Conservation (phyloP, 2,113 vertebrate genomes). For the Zootoca vivipara region DNA sequence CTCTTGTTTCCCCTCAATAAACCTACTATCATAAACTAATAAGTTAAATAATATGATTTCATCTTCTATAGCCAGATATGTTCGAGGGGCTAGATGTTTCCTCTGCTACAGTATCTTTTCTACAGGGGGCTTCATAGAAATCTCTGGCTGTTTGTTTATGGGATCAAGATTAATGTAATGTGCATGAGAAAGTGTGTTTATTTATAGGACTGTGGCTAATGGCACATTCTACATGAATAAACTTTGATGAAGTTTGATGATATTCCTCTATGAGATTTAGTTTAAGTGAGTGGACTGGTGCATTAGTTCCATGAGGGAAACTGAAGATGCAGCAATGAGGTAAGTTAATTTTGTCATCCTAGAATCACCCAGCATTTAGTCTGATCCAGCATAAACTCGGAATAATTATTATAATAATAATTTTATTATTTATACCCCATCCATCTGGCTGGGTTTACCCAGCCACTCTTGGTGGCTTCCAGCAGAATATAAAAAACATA, state of each 20-base stretch:
- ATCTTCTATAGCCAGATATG: background rate
- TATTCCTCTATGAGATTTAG: constrained; percentile 44
- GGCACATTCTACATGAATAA: constrained; percentile 59
- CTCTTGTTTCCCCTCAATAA: constrained; percentile 3
- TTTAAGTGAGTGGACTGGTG: background rate
- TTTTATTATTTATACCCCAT: no score
- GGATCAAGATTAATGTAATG: constrained; percentile 64
- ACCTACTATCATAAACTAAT: background rate
- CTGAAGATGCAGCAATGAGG: background rate
- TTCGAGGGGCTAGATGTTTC: background rate
- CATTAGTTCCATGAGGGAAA: background rate
- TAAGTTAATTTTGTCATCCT: background rate
- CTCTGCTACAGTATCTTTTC: constrained; percentile 3
- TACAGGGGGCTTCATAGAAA: constrained; percentile 38
- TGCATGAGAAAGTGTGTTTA: constrained; percentile 62
- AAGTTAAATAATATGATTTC: background rate
- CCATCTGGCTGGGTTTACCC: no score
- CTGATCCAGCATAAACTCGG: background rate
- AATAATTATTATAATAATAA: background rate
- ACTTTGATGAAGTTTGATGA: constrained; percentile 65
- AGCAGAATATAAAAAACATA: no score
- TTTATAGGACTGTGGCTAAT: constrained; percentile 67
- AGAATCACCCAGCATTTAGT: background rate
- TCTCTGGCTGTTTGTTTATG: constrained; percentile 58
- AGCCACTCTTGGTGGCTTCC: no score